Base-by-base conservation (phyloP, 2,888 invertebrate genomes). In the Crocallis elinguaria region DNA sequence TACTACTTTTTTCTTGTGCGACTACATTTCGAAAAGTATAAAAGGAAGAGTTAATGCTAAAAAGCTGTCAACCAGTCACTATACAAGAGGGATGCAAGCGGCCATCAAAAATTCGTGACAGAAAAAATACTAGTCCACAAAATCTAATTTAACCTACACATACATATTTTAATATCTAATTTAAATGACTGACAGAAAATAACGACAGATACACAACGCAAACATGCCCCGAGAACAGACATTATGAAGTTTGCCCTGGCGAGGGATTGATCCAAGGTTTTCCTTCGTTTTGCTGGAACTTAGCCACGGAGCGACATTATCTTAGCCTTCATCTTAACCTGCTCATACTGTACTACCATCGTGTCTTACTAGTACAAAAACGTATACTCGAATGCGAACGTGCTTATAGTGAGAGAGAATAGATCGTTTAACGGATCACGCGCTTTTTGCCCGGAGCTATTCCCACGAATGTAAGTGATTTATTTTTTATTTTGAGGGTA, bases 401-500 rank as follows among this genome's bases (percentile, higher is more conserved):
- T 25, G 27, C 29, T 36, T 32, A 23, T 23, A 27, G 45, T 35
- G 14, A 27, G 37, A 6, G 23, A 57, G 57, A 64, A 64, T 62
- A 60, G 55, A 64, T 59, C 59, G 56, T 56, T 56, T 62, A 64
- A 64, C 64, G 64, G 63, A 45, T 48, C 54, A 53, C 9, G 13
- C 3, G 32, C 39, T 64, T 62, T 57, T 62, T 64, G 51, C 29
- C 29, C 21, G 11, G 13, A 39, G 52, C 36, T 43, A 55, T 64
- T 64, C 64, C 55, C 64, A 64, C 64, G 59, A 57, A 57, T 57
- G 53, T 57, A 30, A 55, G 55, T 60, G 49, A 11, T 41, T 54
- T 59, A 32, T 43, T 52, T 44, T 54, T 42, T 51, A 14, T 29
- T 39, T 41, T 17, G 14, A 35, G 30, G 43, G 52, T 29, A 46